Conservation (phyloP, 2,113 vertebrate species). For the Oncorhynchus tshawytscha region DNA sequence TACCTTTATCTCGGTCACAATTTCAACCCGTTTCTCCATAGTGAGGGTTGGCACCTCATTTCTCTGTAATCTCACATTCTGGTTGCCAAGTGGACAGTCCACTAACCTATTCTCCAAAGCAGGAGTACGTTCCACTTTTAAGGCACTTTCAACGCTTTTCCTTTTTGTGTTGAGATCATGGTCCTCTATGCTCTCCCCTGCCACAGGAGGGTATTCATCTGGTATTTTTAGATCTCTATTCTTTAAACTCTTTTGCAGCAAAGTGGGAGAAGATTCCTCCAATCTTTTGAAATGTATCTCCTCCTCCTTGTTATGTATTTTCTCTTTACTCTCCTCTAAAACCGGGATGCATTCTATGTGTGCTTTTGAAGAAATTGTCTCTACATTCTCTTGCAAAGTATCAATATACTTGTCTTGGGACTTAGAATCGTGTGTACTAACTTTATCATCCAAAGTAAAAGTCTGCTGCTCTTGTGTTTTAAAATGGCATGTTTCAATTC, state of each 20-base stretch:
- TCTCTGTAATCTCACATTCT: background rate
- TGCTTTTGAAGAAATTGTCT: slow-evolving; percentile 48
- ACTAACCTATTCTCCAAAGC: slow-evolving; percentile 16
- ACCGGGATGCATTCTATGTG: background rate
- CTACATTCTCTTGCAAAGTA: slow-evolving; percentile 20
- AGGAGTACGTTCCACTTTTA: slow-evolving; percentile 10
- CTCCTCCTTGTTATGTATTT: background rate
- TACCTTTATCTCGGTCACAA: slow-evolving; percentile 5
- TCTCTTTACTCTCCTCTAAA: background rate
- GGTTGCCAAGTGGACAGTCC: slow-evolving; percentile 7
- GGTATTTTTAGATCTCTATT: slow-evolving; percentile 48
- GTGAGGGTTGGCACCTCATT: slow-evolving; percentile 3
- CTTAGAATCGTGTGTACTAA: too few relatives aligned
- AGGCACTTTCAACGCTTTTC: slow-evolving; percentile 13
- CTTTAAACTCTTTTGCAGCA: slow-evolving; percentile 14
- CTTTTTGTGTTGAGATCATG: background rate
- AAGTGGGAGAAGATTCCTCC: slow-evolving; percentile 26
- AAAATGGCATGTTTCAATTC: too few relatives aligned
- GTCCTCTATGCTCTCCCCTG: background rate
- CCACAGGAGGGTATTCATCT: background rate
- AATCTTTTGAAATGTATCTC: background rate
- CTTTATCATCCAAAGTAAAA: too few relatives aligned
- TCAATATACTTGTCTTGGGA: background rate
- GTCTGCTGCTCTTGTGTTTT: too few relatives aligned
- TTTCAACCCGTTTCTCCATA: slow-evolving; percentile 26